phyloP scores from a whole-genome alignment of 2,888 invertebrate genomes.

The Drosophila stalkeri region DNA sequence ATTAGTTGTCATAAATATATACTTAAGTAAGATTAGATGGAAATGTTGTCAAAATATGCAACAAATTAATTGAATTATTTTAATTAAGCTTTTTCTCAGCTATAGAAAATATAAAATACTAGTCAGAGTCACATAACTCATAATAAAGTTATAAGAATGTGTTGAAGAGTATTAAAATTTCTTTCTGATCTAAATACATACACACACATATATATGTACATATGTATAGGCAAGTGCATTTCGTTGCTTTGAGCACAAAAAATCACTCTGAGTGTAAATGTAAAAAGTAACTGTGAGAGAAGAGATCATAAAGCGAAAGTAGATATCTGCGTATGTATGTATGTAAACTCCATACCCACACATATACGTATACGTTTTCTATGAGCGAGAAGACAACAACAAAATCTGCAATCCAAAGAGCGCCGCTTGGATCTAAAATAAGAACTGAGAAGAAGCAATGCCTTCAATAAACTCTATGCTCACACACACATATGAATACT shows the following conservation, averaged over 20 bases:
- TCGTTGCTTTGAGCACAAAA: too few species aligned
- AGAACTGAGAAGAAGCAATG: neutral
- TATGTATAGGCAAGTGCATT: too few species aligned
- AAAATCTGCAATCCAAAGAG: neutral
- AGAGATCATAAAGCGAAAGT: too few species aligned
- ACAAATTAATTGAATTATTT: conserved; percentile 1
- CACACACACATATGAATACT: neutral
- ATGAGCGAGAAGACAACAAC: neutral
- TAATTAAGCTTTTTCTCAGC: neutral
- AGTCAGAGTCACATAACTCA: too few species aligned
- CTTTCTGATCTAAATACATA: too few species aligned
- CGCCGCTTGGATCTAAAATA: neutral
- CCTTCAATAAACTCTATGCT: neutral
- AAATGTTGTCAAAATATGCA: neutral
- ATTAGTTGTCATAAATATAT: conserved; percentile 32
- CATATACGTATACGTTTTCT: too few species aligned
- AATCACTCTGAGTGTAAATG: too few species aligned
- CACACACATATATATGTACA: too few species aligned
- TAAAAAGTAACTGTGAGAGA: too few species aligned
- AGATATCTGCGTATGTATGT: too few species aligned
- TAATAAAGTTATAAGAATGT: too few species aligned
- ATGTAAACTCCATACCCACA: neutral
- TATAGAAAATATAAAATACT: neutral
- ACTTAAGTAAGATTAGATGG: neutral
- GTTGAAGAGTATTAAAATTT: too few species aligned